Base-by-base conservation (phyloP, 2,888 invertebrate genomes). In the Maniola hyperantus region DNA sequence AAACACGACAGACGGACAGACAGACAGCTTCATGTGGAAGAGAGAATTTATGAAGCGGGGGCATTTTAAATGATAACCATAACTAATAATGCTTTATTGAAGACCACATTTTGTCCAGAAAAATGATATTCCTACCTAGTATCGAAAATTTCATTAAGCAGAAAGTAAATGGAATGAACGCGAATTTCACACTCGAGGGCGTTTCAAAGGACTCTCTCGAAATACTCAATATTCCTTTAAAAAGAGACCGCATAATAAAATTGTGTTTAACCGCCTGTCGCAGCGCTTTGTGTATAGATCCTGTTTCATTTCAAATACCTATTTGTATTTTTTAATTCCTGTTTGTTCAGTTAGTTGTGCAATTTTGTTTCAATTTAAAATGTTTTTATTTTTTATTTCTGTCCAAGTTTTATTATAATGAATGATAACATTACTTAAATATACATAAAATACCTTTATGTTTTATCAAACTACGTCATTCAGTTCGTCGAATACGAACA, bases 91-190 rank as follows among this genome's bases (percentile, higher is more conserved):
- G 15, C 10, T 8, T 48, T 18, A 18, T 18, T 36, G 36, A 36
- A 36, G 36, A 55, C 15, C 33, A 58, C n/a, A 26, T 26, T 26
- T 26, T 58, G 58, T 44, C 44, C 39, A 58, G 26, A 42, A 58
- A 51, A 66, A 76, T 26, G 26, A 26, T 57, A 42, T 18, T 6
- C 6, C 15, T 15, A 15, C 77, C 26, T 26, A 77, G 83, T 83
- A 83, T 84, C 80, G 77, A 82, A 84, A 87, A 88, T 88, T 88
- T 88, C 83, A 87, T 88, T 87, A 87, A 84, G 79, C 80, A 83
- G 69, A 73, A 83, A 83, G 79, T 84, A 85, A 89, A 88, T 87
- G 84, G 76, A 83, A 85, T 79, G 86, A 84, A 84, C 80, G 79
- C 73, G 80, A 84, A 88, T 90, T 89, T 87, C 74, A 87, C 88